Evolutionary conservation across 1,140 invertebrate species (phyloP), one percentile per base, ranked within the genome.

Genomic region (Apis florea): DNA sequence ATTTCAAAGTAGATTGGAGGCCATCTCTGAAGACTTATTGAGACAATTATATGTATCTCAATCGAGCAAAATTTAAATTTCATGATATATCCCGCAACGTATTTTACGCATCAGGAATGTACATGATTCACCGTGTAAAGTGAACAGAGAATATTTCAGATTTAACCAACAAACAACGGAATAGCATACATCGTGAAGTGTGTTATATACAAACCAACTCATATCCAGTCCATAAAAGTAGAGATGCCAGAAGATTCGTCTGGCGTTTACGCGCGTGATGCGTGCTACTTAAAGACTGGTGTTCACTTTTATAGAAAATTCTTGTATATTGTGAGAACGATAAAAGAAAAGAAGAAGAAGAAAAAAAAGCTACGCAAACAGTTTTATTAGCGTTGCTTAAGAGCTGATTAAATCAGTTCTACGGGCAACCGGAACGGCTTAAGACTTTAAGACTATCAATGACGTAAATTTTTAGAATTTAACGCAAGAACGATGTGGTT

Each of bases 121-220:
- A 19, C 69, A 10, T 10, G 26, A 56, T n/a, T 53, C 53, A 69
- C 11, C 24, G 19, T 12, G 2, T 12, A 0, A 31, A 54, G 26
- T 31, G 26, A 40, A 12, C 69, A 24, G 69, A 31, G 19, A 56
- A 71, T 71, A 40, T 71, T 56, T 58, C 53, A 31, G 69, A 26
- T 31, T 71, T 54, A 71, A 56, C 19, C 69, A 56, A 54, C 53
- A 71, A 71, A 54, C 47, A 69, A 66, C 11, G 31, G 19, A 15
- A 21, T 21, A 66, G 15, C 13, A 13, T 1, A 15, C 67, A 19
- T n/a, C 67, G 47, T 9, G 17, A 70, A 53, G 53, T 17, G 19
- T 26, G n/a, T 5, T 70, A 12, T 19, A 13, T 17, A 12, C 21
- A 54, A 24, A 53, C 15, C 11, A 26, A 54, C 49, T 19, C 19